Evolutionary conservation across 2,113 vertebrate species (phyloP).

Genomic region (Nansenia antarctica): DNA sequence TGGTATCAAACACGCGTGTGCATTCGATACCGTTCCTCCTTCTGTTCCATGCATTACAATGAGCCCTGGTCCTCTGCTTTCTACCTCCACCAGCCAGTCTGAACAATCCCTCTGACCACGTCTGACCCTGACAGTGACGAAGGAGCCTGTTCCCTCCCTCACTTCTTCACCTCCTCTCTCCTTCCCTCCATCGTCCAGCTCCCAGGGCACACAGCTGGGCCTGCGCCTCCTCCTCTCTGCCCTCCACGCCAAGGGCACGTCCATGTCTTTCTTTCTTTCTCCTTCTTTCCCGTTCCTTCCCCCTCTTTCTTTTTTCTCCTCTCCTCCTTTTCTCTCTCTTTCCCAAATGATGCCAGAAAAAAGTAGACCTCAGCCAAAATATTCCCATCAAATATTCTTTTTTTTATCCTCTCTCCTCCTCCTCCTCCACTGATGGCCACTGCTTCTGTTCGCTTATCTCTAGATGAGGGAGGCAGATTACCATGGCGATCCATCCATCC

Average conservation of each 20-base stretch:
- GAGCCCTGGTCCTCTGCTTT: background rate
- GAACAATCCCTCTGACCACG: background rate
- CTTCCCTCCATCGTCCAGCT: constrained; percentile 34
- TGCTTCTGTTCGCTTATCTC: constrained; percentile 12
- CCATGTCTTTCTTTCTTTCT: constrained; percentile 25
- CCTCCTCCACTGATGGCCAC: background rate
- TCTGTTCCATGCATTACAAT: too few relatives aligned
- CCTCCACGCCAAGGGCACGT: constrained; percentile 36
- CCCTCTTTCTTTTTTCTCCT: too few relatives aligned
- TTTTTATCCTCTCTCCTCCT: background rate
- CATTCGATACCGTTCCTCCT: too few relatives aligned
- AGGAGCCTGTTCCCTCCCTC: background rate
- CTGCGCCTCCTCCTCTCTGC: constrained; percentile 46
- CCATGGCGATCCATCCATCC: constrained; percentile 28
- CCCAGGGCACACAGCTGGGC: constrained; percentile 61
- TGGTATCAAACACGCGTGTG: too few relatives aligned
- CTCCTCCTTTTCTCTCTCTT: too few relatives aligned
- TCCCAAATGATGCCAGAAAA: too few relatives aligned
- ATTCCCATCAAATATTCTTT: too few relatives aligned
- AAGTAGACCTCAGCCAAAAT: too few relatives aligned
- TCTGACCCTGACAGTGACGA: constrained; percentile 23
- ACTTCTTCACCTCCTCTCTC: constrained; percentile 54
- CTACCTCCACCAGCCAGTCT: background rate
- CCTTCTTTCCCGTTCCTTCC: constrained; percentile 7
- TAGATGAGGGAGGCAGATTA: constrained; percentile 48